Conservation (phyloP, 2,113 vertebrate genomes). For the Paratilapia polleni region DNA sequence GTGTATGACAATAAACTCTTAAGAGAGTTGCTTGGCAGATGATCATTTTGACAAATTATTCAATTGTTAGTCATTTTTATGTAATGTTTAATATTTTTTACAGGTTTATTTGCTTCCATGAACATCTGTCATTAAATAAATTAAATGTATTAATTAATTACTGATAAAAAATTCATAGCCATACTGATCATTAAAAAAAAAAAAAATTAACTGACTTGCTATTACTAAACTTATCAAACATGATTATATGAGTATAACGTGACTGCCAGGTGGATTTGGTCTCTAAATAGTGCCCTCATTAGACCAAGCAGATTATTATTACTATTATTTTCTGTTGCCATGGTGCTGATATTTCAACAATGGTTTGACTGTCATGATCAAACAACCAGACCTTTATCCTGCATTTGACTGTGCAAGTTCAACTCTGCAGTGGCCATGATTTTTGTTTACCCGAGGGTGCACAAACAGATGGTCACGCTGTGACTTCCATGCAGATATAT, state of each 20-base stretch:
- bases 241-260: not conserved
- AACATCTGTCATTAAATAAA: not conserved
- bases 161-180: not conserved
- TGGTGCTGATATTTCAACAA: conserved; percentile 37
- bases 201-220: not conserved
- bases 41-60: not conserved
- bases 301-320: not conserved
- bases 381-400: conserved; percentile 48
- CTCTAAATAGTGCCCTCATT: not conserved
- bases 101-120: not conserved
- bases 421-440: conserved; percentile 4
- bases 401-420: conserved; percentile 14
- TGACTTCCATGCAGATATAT: conserved; percentile 8
- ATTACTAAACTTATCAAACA: not conserved
- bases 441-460: conserved; percentile 15
- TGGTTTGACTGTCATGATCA: conserved; percentile 29
- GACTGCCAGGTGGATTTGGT: not conserved
- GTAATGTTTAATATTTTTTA: not conserved
- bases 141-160: not conserved
- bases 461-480: conserved; percentile 57
- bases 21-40: not conserved
- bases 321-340: conserved; percentile 23
- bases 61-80: not conserved
- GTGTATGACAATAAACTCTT: not conserved
- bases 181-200: not conserved